A percentile compares a stretch with the other conserved stretches of the same genome.
phyloP scores from a whole-genome alignment of 1,140 invertebrate genomes.

The Ganaspis sp. region DNA sequence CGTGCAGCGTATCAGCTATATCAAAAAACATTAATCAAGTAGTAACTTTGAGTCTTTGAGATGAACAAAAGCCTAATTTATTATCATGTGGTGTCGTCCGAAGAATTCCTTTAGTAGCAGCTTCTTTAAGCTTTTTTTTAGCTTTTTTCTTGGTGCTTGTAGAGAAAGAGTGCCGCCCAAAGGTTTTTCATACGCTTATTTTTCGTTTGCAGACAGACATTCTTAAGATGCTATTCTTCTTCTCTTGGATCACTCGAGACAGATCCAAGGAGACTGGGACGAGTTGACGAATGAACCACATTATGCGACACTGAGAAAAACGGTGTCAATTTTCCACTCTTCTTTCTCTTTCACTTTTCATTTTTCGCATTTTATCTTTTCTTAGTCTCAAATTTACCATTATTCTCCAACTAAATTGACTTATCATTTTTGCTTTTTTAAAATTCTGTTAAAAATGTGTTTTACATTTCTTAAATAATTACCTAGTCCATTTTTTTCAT shows the following conservation, averaged over 20 bases:
- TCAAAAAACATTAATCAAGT: slow-evolving; percentile 5
- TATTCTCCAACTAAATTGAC: neutral
- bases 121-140: too few species aligned
- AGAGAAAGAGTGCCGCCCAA: neutral
- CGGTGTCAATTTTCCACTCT: neutral
- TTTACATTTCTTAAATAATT: too few species aligned
- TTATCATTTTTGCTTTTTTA: too few species aligned
- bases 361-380: neutral
- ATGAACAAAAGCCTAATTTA: slow-evolving; percentile 21
- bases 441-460: too few species aligned
- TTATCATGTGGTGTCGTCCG: slow-evolving; percentile 7
- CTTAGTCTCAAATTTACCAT: neutral
- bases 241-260: neutral
- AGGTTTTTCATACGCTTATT: slow-evolving; percentile 8
- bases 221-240: slow-evolving; percentile 26
- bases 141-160: neutral
- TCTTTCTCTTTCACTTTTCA: slow-evolving; percentile 7
- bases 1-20: neutral
- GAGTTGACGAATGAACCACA: slow-evolving; percentile 19
- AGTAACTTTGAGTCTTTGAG: neutral
- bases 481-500: too few species aligned
- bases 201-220: slow-evolving; percentile 17
- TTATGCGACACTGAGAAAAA: slow-evolving; percentile 2
- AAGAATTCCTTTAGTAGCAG: neutral
- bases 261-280: neutral